phyloP scores from a whole-genome alignment of 37 sponge, comb jelly and placozoan genomes.

The Diacarnus erythraeanus region DNA sequence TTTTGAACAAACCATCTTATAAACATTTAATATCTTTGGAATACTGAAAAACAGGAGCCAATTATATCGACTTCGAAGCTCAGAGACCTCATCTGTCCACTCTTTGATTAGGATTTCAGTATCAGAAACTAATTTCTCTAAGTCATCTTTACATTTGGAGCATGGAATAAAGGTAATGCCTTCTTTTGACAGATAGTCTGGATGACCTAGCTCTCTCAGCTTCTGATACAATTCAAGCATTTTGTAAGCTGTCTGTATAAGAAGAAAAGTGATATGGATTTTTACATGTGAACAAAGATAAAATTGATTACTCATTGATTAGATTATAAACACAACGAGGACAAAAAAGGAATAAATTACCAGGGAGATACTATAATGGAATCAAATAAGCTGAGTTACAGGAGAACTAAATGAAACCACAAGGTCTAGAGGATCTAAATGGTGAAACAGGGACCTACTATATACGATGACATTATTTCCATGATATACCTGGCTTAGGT shows the following conservation, averaged over 20 bases:
- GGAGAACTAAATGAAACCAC: not conserved
- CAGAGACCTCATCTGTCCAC: conserved; percentile 53
- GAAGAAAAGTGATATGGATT: too few relatives aligned
- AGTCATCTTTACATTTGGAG: not conserved
- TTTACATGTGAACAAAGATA: not conserved
- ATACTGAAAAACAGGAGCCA: conserved; percentile 71
- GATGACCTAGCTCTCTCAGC: conserved; percentile 67
- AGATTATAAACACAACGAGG: too few relatives aligned
- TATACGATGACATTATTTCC: too few relatives aligned
- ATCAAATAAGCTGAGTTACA: not conserved
- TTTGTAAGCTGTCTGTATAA: conserved; percentile 47
- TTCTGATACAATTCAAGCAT: conserved; percentile 52
- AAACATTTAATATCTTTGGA: conserved; percentile 54
- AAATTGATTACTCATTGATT: not conserved
- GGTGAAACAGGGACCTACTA: too few relatives aligned
- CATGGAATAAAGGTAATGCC: conserved; percentile 19
- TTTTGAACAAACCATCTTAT: conserved; percentile 1
- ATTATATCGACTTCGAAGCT: conserved; percentile 38
- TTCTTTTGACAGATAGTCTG: conserved; percentile 32
- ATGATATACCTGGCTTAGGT: conserved; percentile 33
- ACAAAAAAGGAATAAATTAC: not conserved
- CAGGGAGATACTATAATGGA: not conserved
- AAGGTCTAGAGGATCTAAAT: not conserved
- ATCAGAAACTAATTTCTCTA: conserved; percentile 27
- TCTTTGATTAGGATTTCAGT: conserved; percentile 23